Base-by-base conservation (phyloP, 2,888 invertebrate species). In the Dioctria linearis region DNA sequence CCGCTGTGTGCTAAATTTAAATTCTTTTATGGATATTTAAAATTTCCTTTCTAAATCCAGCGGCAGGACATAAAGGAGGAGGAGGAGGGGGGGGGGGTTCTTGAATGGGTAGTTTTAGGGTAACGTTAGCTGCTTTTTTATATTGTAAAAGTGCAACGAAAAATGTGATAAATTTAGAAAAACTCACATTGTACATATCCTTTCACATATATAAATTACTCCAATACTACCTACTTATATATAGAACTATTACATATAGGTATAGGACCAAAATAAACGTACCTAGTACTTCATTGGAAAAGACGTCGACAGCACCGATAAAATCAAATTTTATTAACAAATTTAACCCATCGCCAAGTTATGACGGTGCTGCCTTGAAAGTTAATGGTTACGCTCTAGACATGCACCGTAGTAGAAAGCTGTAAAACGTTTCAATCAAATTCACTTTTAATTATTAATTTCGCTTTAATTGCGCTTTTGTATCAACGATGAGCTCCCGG, bases 371-470 rank as follows among this genome's bases (percentile, higher is more conserved):
- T 40, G 73, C 25, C 59, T 59, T 59, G 37, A 73, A 46, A 40
- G 43, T n/a, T 54, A n/a, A 54, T 54, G n/a, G 6, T 11, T n/a
- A 11, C 25, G 5, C 67, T 40, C 59, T 73, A n/a, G 13, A 57
- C 46, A 76, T 8, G 61, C 43, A 1, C 65, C 13, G 54, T 54
- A 59, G 54, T 54, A 59, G 59, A 6, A 25, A 59, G 57, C 61
- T 63, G 43, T 71, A 39, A 8, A 49, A 43, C 5, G 46, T n/a
- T 73, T 80, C 73, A 73, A 75, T 80, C 80, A 66, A 80, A 75
- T 80, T 76, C 69, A 71, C 76, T 80, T 80, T 81, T 81, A 81
- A 81, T 81, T 81, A 81, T 81, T 79, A 79, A 81, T 80, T 81
- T 79, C 80, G 76, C 75, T 80, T 81, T 81, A 81, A 81, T 81